Percentiles rank a stretch among this genome's conserved stretches.
phyloP scores from a whole-genome alignment of 2,888 invertebrate species.

The Tinea pellionella region DNA sequence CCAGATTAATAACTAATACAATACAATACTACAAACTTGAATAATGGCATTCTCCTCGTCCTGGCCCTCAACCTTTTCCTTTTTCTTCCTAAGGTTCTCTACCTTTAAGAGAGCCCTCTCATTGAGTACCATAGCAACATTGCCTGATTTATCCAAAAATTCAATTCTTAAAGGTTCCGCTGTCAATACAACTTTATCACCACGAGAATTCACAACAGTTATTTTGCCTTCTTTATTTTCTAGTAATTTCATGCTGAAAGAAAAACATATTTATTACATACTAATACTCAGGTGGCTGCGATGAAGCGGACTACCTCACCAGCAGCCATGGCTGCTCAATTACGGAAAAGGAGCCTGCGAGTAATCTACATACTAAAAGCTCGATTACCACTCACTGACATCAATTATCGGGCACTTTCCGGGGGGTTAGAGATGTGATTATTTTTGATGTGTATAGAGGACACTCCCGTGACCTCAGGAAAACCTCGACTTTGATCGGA shows the following conservation, averaged over 20 bases:
- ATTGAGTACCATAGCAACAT: constrained; percentile 84
- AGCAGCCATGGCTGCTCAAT: no score
- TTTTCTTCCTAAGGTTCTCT: constrained; percentile 85
- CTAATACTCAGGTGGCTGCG: no score
- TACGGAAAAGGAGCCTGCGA: no score
- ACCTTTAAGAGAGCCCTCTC: constrained; percentile 91
- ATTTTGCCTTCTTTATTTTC: constrained; percentile 42
- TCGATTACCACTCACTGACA: no score
- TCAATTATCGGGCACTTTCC: no score
- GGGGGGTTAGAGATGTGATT: no score
- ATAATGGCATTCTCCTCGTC: constrained; percentile 25
- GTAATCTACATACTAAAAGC: no score
- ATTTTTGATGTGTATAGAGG: no score
- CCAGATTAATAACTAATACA: no score
- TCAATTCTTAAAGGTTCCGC: constrained; percentile 88
- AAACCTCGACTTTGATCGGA: no score
- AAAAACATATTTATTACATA: neutral
- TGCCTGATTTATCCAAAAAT: constrained; percentile 75
- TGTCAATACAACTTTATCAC: constrained; percentile 68
- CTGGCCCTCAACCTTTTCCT: constrained; percentile 56
- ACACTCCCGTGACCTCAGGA: no score
- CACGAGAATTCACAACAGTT: constrained; percentile 42
- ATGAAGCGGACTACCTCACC: no score
- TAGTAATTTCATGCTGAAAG: constrained; percentile 39
- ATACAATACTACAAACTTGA: neutral